Evolutionary conservation across 2,888 invertebrate genomes (phyloP), one percentile per base, ranked within the genome.

Genomic region (Athalia rosae): DNA sequence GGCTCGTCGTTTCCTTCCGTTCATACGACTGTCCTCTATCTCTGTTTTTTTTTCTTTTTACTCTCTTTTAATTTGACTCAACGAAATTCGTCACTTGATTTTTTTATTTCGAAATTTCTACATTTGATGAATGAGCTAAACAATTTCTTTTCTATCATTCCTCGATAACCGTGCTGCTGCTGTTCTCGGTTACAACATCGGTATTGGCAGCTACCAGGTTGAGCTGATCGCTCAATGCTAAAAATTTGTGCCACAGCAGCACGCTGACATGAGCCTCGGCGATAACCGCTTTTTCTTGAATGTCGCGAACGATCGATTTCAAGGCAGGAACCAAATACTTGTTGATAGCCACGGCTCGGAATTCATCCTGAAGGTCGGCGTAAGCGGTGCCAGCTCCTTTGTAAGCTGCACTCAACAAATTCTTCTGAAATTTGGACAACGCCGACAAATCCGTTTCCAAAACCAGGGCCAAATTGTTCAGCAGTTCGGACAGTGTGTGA

Each of bases 361-460:
- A 45, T 59, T 71, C 71, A 13, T 71, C 71, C n/a, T 71, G 71
- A 58, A 71, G n/a, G 5, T n/a, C 47, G 13, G 45, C n/a, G 15
- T 56, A 56, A 4, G 58, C 71, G 3, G 8, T n/a, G 13, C 50
- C 45, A 8, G 58, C 4, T 45, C 43, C 71, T 9, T 71, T 48
- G 58, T 28, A 71, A 58, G 43, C 71, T 4, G 71, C 71, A 58
- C 9, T 58, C 13, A 71, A 71, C 7, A 71, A 47, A 71, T 71
- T 71, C 13, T 71, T 71, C 71, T 71, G 58, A 47, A 71, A 71
- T 7, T 71, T 71, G 71, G 43, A 56, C 58, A 71, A 28, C 56
- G 47, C 15, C 11, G n/a, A n/a, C 11, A 71, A 43, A 58, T 71
- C 71, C 45, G 15, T 59, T 3, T 71, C 58, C 58, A 71, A 56